phyloP scores from a whole-genome alignment of 2,797 vertebrate genomes.

The Crotalus adamanteus region DNA sequence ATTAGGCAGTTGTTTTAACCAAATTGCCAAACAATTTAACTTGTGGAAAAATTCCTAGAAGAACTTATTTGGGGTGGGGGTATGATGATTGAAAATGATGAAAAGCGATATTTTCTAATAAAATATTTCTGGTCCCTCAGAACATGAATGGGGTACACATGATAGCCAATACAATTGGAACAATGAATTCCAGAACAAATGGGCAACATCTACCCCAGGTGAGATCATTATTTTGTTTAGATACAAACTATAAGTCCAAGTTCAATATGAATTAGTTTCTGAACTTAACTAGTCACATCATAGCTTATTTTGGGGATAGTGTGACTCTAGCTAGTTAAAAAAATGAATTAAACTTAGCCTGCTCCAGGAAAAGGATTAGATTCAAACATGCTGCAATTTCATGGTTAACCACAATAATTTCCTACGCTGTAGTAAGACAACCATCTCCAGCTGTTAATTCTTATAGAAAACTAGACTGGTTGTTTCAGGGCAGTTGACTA shows the following conservation, averaged over 20 bases:
- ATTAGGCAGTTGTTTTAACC: neutral
- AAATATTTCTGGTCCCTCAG: constrained; percentile 57
- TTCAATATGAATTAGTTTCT: neutral
- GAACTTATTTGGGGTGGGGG: neutral
- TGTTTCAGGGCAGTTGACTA: neutral
- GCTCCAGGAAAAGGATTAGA: neutral
- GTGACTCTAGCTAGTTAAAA: neutral
- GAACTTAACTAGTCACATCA: neutral
- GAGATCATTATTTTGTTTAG: neutral
- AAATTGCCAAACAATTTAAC: neutral
- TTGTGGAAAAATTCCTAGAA: neutral
- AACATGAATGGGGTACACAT: constrained; percentile 70
- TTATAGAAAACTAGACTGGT: neutral
- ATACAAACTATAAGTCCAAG: neutral
- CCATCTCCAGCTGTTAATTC: neutral
- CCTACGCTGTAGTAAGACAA: neutral
- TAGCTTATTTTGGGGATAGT: neutral
- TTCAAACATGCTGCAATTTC: neutral
- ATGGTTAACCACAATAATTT: neutral
- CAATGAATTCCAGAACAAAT: constrained; percentile 55
- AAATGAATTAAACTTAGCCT: neutral
- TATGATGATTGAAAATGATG: neutral
- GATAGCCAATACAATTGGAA: constrained; percentile 62
- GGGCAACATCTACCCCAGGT: constrained; percentile 69
- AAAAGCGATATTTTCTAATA: constrained; percentile 35